Evolutionary conservation across 1,140 invertebrate species (phyloP), one percentile per base, ranked within the genome.

Genomic region (Philopotamus ludificatus): DNA sequence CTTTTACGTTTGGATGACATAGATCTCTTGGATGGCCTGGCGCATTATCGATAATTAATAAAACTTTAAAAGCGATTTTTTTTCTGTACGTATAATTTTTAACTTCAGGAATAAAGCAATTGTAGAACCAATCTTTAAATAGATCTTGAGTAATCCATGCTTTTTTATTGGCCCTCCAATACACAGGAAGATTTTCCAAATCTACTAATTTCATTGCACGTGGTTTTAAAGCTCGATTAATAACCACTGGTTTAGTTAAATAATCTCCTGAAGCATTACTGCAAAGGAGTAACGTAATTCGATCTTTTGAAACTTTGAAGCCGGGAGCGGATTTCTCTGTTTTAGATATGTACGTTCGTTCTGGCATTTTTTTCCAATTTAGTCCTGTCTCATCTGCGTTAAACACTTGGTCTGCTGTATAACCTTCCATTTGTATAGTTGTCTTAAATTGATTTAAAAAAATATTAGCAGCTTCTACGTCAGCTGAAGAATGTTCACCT

Each of bases 351-450:
- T 72, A 79, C 42, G 75, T 79, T 65, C 72, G 63, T 66, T 68
- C 72, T 57, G 79, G 76, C 74, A 81, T 77, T 70, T 71, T 79
- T 71, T 80, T 82, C n/a, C n/a, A n/a, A n/a, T n/a, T n/a, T n/a
- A n/a, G n/a, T n/a, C n/a, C n/a, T n/a, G n/a, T n/a, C n/a, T n/a
- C n/a, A n/a, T n/a, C n/a, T n/a, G n/a, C n/a, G n/a, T n/a, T n/a
- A n/a, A n/a, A n/a, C n/a, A n/a, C n/a, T n/a, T n/a, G 34, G 34
- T 39, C 34, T 39, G 34, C 7, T 39, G 34, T 39, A 39, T 39
- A 47, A 47, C 44, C 44, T 47, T 47, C 44, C 16, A 18, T 47
- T 47, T 47, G 44, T 47, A 47, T 47, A 47, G 16, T 47, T 47
- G 44, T 47, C 16, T 47, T 47, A 47, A 47, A 47, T 47, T 47